Conservation (phyloP, 2,888 invertebrate genomes). For the Pristionchus fissidentatus region DNA sequence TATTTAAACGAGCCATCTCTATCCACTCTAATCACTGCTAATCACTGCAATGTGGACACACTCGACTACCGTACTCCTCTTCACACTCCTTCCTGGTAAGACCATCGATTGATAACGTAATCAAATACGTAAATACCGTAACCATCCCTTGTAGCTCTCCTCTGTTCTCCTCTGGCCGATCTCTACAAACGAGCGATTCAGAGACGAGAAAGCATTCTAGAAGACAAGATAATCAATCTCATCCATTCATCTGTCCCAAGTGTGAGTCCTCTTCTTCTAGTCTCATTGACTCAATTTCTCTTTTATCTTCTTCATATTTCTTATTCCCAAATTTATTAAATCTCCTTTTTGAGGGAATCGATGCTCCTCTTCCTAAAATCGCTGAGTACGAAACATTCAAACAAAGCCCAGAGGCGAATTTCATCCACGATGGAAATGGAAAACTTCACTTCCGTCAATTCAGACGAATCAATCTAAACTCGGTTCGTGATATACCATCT, state of each 20-base stretch:
- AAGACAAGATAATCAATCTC: not conserved
- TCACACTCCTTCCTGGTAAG: slow-evolving; percentile 11
- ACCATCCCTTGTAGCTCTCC: not conserved
- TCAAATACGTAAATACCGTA: not conserved
- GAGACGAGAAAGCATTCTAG: not conserved
- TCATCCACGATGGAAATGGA: slow-evolving; percentile 45
- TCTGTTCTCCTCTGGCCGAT: not conserved
- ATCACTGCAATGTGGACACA: not conserved
- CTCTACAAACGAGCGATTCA: slow-evolving; percentile 10
- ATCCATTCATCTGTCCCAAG: slow-evolving; percentile 11
- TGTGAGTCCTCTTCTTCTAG: not conserved
- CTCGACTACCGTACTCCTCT: slow-evolving; percentile 14
- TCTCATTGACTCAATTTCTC: not conserved
- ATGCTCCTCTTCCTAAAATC: slow-evolving; percentile 36
- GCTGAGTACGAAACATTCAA: slow-evolving; percentile 49
- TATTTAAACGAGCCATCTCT: not conserved
- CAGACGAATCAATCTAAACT: slow-evolving; percentile 21
- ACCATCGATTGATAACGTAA: not conserved
- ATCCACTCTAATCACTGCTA: slow-evolving; percentile 1
- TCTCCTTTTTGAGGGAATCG: slow-evolving; percentile 47
- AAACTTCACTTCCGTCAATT: slow-evolving; percentile 46
- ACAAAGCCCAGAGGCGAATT: slow-evolving; percentile 40
- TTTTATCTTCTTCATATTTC: not conserved
- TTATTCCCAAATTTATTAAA: not conserved
- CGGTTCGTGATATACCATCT: slow-evolving; percentile 10